Base-by-base conservation (phyloP, 2,113 vertebrate genomes). In the Lamprotornis superbus region DNA sequence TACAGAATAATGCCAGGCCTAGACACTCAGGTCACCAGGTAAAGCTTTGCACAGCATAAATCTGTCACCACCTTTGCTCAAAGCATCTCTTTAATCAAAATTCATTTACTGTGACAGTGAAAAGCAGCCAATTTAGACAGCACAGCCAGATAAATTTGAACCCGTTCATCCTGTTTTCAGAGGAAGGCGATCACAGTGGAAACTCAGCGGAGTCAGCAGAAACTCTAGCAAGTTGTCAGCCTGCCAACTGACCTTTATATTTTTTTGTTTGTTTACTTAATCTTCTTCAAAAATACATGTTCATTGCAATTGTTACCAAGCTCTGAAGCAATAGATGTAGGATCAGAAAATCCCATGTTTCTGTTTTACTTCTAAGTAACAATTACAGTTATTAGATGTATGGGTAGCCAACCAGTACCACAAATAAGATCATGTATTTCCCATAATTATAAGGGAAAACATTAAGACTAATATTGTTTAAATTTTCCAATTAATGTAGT, bases 181-280 rank as follows among this genome's bases (percentile, higher is more conserved):
- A 90, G 85, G 82, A 96, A 75, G 83, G 64, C 11, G 64, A 90
- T 90, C 83, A 47, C 52, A 81, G 71, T 78, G 92, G 79, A 93
- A 97, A 90, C 73, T 86, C 87, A 11, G 83, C 86, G 53, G 76
- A 96, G 95, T 96, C 95, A 97, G 92, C 93, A 97, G 86, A 93
- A 96, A 92, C 56, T 77, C 71, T 5, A 84, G 52, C 60, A 92
- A 89, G 83, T 68, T 95, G 94, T 90, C 94, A 87, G 73, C 47
- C 60, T 90, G 93, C 96, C 93, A 94, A 83, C 8, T 39, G 82
- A 94, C 60, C 27, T 87, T 91, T 93, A 83, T 67, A 57, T 82
- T 87, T 91, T 47, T 75, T 68, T 90, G 71, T 90, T 96, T 95
- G 79, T 93, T 88, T 93, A 92, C 52, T 67, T 89, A 81, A 77